Evolutionary conservation across 2,113 vertebrate species (phyloP).

Genomic region (Carassius carassius): DNA sequence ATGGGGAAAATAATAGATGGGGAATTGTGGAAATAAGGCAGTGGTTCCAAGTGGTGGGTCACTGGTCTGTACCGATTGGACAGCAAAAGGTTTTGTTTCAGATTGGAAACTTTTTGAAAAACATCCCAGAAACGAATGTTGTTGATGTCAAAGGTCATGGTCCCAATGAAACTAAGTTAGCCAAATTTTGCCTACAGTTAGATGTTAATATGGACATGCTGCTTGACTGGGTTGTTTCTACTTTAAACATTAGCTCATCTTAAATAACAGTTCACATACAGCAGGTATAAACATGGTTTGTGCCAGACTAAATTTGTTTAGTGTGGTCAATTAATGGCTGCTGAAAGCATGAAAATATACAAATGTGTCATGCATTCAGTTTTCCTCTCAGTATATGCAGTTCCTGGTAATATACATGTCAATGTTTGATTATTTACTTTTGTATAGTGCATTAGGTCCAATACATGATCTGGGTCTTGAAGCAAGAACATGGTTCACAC

Average conservation of each 20-base stretch:
- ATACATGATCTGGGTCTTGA: background rate
- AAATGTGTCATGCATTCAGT: background rate
- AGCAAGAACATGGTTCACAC: background rate
- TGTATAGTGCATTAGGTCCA: background rate
- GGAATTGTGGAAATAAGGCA: constrained; percentile 17
- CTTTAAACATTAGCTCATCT: too few relatives aligned
- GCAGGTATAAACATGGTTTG: too few relatives aligned
- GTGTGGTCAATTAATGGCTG: too few relatives aligned
- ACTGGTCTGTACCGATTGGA: background rate
- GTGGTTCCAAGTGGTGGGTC: background rate
- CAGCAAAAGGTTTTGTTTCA: background rate
- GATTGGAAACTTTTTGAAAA: background rate
- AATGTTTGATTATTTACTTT: background rate
- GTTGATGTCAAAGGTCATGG: background rate
- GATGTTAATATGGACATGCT: too few relatives aligned
- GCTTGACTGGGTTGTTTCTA: too few relatives aligned
- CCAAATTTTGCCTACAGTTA: too few relatives aligned
- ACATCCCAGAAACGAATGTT: background rate
- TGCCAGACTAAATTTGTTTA: too few relatives aligned
- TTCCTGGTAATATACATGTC: background rate
- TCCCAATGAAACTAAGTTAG: background rate
- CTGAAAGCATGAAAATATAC: too few relatives aligned
- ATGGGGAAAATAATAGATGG: background rate
- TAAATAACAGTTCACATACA: too few relatives aligned
- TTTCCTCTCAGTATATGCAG: background rate